Percentiles rank a stretch among this genome's conserved stretches.
Evolutionary conservation across 2,113 vertebrate species (phyloP).

Genomic region (Gambusia holbrooki): DNA sequence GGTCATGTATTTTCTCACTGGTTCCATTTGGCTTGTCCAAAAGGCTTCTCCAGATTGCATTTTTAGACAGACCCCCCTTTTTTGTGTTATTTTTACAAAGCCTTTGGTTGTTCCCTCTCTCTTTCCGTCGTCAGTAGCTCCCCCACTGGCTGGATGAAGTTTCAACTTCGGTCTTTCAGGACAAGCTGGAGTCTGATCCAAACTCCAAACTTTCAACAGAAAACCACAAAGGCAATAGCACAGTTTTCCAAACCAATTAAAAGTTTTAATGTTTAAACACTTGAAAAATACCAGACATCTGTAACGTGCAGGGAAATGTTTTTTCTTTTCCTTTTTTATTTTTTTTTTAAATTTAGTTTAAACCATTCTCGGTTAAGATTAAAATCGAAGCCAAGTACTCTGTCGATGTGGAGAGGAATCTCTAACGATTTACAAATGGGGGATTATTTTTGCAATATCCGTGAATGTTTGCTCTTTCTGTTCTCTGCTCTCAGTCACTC

Average conservation of each 20-base stretch:
- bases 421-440: too few species aligned
- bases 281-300: background rate
- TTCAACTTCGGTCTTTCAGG: background rate
- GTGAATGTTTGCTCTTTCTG: background rate
- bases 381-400: too few species aligned
- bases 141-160: constrained; percentile 5
- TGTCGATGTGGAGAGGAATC: too few species aligned
- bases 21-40: constrained; percentile 37
- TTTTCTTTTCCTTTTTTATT: background rate
- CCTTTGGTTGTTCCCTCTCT: constrained; percentile 10
- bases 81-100: constrained; percentile 3
- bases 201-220: background rate
- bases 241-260: background rate
- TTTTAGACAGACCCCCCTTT: constrained; percentile 11
- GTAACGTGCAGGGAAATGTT: background rate
- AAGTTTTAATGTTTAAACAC: background rate
- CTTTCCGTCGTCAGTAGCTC: constrained; percentile 19
- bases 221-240: background rate
- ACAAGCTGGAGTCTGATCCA: background rate
- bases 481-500: background rate
- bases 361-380: background rate
- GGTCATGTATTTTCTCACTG: constrained; percentile 37
- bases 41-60: constrained; percentile 50
- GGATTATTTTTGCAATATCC: background rate
- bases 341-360: background rate